Evolutionary conservation across 2,113 vertebrate genomes (phyloP).

Genomic region (Phalacrocorax aristotelis): DNA sequence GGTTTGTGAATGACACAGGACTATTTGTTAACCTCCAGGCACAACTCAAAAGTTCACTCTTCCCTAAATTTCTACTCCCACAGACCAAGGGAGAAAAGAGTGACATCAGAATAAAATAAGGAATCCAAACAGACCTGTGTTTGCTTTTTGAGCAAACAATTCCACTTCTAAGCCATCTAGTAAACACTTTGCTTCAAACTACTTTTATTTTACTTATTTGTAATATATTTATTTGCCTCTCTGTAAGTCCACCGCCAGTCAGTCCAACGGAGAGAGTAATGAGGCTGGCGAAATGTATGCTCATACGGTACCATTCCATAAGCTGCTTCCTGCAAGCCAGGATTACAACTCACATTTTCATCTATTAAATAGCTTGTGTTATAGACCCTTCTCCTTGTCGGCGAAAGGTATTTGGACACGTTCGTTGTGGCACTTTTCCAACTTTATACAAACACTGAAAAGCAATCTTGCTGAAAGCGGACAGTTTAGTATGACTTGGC

Average conservation of each 20-base stretch:
- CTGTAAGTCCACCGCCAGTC: background rate
- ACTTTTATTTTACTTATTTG: background rate
- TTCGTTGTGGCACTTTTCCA: conserved; percentile 1
- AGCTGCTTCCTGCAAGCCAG: background rate
- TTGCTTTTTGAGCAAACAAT: background rate
- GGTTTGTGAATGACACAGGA: background rate
- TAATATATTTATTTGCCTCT: background rate
- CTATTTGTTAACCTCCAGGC: background rate
- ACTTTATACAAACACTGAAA: background rate
- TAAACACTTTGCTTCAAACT: background rate
- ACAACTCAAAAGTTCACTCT: background rate
- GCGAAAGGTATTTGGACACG: background rate
- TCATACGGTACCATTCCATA: background rate
- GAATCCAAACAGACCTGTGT: background rate
- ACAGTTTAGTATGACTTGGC: background rate
- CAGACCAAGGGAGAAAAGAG: background rate
- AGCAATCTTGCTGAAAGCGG: background rate
- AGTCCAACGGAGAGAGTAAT: background rate
- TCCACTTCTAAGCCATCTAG: background rate
- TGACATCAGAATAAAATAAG: background rate
- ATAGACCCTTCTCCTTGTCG: background rate
- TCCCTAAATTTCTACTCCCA: background rate
- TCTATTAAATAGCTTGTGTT: background rate
- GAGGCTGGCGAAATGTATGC: background rate
- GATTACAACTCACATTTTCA: background rate